phyloP scores from a whole-genome alignment of 1,140 invertebrate genomes.

The Pantala flavescens region DNA sequence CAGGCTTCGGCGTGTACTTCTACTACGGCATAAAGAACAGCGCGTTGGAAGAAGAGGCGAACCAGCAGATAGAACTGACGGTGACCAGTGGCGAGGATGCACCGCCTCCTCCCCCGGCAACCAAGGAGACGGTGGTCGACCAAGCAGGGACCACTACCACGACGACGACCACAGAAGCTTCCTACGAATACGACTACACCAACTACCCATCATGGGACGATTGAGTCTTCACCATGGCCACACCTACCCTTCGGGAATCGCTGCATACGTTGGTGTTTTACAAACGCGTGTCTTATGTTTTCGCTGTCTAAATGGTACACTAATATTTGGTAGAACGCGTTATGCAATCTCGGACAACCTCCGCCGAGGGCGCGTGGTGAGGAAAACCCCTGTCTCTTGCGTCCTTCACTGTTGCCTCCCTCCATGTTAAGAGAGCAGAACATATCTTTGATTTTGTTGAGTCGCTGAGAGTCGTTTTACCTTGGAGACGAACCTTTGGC shows the following conservation, averaged over 20 bases:
- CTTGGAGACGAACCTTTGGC: too few species aligned
- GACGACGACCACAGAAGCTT: conserved; percentile 23
- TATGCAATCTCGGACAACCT: too few species aligned
- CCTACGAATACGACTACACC: conserved; percentile 36
- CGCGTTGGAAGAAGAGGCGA: conserved; percentile 50
- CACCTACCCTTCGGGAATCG: background rate
- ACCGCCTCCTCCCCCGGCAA: conserved; percentile 37
- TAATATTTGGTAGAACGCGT: too few species aligned
- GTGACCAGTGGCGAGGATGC: conserved; percentile 23
- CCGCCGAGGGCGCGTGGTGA: too few species aligned
- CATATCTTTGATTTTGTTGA: too few species aligned
- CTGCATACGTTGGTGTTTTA: too few species aligned
- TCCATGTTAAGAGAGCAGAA: too few species aligned
- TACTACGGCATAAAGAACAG: conserved; percentile 86
- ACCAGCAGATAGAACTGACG: conserved; percentile 27
- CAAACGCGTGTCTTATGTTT: too few species aligned
- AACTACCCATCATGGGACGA: conserved; percentile 44
- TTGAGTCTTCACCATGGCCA: conserved; percentile 23
- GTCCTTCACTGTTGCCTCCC: too few species aligned
- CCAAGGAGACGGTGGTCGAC: conserved; percentile 23
- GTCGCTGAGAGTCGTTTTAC: too few species aligned
- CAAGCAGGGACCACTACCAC: background rate
- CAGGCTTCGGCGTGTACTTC: conserved; percentile 80
- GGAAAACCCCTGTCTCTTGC: too few species aligned
- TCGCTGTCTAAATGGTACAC: too few species aligned